Evolutionary conservation across 1,140 invertebrate species (phyloP).

Genomic region (Mycetomoellerius zeteki): DNA sequence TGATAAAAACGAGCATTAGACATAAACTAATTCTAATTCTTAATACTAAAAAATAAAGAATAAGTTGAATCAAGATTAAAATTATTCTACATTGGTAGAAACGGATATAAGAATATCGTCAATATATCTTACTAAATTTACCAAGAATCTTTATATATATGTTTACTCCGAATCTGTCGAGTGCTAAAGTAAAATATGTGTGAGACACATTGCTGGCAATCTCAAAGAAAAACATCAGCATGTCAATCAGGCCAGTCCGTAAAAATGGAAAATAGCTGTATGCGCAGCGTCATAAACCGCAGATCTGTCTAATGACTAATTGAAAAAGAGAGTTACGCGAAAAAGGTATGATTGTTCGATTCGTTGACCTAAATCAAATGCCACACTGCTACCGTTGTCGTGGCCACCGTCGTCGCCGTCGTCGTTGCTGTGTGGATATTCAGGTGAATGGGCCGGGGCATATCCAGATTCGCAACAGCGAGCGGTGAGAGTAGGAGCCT

Average conservation of each 20-base stretch:
- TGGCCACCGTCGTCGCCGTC: constrained; percentile 18
- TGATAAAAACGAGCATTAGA: too few species aligned
- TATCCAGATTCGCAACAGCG: constrained; percentile 83
- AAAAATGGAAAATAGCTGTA: constrained; percentile 13
- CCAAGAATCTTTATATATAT: not conserved
- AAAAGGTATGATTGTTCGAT: constrained; percentile 82
- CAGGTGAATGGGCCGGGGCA: constrained; percentile 79
- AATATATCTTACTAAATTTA: not conserved
- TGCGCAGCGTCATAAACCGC: constrained; percentile 64
- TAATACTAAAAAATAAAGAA: too few species aligned
- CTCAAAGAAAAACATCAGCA: not conserved
- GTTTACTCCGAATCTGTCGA: not conserved
- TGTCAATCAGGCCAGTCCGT: not conserved
- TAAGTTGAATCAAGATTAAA: too few species aligned
- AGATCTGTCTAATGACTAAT: constrained; percentile 78
- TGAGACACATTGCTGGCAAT: not conserved
- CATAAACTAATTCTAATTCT: too few species aligned
- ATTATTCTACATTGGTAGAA: too few species aligned
- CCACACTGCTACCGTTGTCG: constrained; percentile 33
- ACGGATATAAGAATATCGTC: too few species aligned
- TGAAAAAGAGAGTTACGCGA: constrained; percentile 80
- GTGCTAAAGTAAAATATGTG: not conserved
- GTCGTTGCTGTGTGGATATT: constrained; percentile 71
- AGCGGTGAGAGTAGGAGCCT: constrained; percentile 72
- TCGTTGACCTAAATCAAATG: constrained; percentile 84